Evolutionary conservation across 1,140 invertebrate genomes (phyloP), one percentile per base, ranked within the genome.

Genomic region (Lasaia peninsularis): DNA sequence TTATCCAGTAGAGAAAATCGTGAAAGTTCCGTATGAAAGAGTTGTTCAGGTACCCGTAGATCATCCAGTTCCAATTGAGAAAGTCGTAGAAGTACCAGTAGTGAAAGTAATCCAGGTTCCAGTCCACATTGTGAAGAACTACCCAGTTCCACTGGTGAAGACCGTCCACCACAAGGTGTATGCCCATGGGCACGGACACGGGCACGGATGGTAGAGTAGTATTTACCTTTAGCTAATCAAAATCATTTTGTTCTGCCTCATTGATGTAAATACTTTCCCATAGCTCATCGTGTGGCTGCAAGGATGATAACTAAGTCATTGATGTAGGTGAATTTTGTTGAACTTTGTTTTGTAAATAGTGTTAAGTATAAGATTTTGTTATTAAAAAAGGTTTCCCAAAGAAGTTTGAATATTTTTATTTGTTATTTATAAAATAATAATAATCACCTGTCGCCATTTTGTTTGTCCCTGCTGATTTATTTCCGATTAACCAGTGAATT

Each of bases 301-400:
- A 85, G 83, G 85, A 81, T 86, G 85, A 78, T 85, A 83, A 85
- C 83, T 88, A 86, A 88, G 85, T 88, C 85, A 86, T 85, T 86
- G 85, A 78, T 73, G 74, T 85, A 85, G 66, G 75, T 69, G 62
- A 73, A 75, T 56, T 52, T 20, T 52, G 24, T 14, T 52, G 14
- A 65, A 69, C 66, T 69, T 69, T 60, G 63, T 77, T 73, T 79
- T 86, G 80, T 88, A 83, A 75, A 83, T 88, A 86, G 77, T 88
- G 79, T 78, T 28, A 28, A 28, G 24, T 79, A 63, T 80, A 77
- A 70, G 68, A 40, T 67, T 71, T 63, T 70, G 67, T 68, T 69
- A 70, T 78, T 74, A 79, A 83, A 81, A 78, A 82, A 56, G 63
- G 78, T 63, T 71, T 69, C 76, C 80, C 79, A 86, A 82, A 86